Evolutionary conservation across 2,888 invertebrate species (phyloP), one percentile per base, ranked within the genome.

Genomic region (Microdon myrmicae): DNA sequence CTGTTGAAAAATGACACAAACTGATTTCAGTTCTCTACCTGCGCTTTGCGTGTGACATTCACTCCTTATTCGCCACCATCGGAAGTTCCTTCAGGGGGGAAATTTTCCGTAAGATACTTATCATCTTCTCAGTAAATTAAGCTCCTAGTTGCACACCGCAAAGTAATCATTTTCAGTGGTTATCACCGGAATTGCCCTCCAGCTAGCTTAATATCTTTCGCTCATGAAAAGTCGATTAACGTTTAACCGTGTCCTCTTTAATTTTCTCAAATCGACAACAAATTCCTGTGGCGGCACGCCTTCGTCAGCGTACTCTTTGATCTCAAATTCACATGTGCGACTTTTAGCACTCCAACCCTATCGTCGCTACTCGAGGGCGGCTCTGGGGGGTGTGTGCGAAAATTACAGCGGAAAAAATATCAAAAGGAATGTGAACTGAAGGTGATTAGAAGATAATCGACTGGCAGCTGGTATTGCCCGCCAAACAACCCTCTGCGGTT

Each of bases 361-460:
- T 28, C 43, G n/a, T 6, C 26, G 17, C n/a, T 16, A 16, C 19
- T 34, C 23, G 4, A 8, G 5, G 8, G 10, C 6, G 5, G 29
- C n/a, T n/a, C n/a, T n/a, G 28, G 6, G 41, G 10, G 25, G 7
- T 14, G 8, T 5, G 12, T 19, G 23, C 16, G 20, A 38, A 20
- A 41, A 14, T 39, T 14, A 19, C 9, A 17, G 20, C 23, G 12
- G 19, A 39, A 41, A 22, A 22, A 16, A 37, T n/a, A n/a, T n/a
- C n/a, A 37, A 17, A 44, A 23, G 44, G 17, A 56, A 53, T 64
- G 64, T 47, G 47, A 41, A 58, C 23, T 22, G 51, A 64, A 64
- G 51, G 51, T 51, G 32, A 64, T 64, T 53, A 58, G 32, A 41
- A 47, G 29, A 64, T 64, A 53, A 64, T 64, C 58, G 64, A 41